phyloP scores from a whole-genome alignment of 2,888 invertebrate species.

The Dicyrtomina minuta region DNA sequence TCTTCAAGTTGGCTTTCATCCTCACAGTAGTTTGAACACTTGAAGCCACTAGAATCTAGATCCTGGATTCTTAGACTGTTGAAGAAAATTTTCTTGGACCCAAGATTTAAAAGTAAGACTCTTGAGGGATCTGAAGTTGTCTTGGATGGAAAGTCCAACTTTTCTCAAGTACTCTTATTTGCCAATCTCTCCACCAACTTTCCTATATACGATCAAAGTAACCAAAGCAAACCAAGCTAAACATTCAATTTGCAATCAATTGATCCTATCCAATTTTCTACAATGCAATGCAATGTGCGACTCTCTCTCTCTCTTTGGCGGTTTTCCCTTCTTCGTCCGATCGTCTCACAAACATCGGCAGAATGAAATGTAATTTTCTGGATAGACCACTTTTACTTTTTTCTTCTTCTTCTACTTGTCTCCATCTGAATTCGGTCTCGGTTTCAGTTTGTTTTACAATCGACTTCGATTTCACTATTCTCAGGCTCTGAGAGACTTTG shows the following conservation, averaged over 20 bases:
- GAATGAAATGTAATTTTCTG: not conserved
- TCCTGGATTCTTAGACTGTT: not conserved
- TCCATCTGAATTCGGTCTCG: not conserved
- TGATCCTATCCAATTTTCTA: slow-evolving; percentile 33
- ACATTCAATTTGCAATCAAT: slow-evolving; percentile 33
- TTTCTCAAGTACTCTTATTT: slow-evolving; percentile 27
- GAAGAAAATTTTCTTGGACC: slow-evolving; percentile 15
- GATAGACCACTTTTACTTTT: slow-evolving; percentile 7
- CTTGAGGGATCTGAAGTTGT: slow-evolving; percentile 19
- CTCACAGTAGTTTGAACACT: not conserved
- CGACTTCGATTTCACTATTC: too few species aligned
- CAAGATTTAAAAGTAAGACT: slow-evolving; percentile 6
- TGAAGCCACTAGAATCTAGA: not conserved
- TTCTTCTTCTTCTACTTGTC: not conserved
- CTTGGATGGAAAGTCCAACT: slow-evolving; percentile 23
- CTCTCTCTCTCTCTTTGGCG: not conserved
- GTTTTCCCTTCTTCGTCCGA: not conserved
- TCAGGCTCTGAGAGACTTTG: too few species aligned
- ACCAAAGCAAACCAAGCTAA: slow-evolving; percentile 20
- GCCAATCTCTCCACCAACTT: slow-evolving; percentile 20
- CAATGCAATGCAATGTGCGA: slow-evolving; percentile 15
- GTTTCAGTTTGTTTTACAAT: too few species aligned
- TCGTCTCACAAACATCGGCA: not conserved
- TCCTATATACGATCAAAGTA: slow-evolving; percentile 20
- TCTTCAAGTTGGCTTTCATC: too few species aligned